A percentile compares a stretch with the other conserved stretches of the same genome.
These are phyloP conservation scores for Bovichtus diacanthus DNA, from an alignment of 2,797 vertebrate species.

Conservation along the genomic window DNA sequence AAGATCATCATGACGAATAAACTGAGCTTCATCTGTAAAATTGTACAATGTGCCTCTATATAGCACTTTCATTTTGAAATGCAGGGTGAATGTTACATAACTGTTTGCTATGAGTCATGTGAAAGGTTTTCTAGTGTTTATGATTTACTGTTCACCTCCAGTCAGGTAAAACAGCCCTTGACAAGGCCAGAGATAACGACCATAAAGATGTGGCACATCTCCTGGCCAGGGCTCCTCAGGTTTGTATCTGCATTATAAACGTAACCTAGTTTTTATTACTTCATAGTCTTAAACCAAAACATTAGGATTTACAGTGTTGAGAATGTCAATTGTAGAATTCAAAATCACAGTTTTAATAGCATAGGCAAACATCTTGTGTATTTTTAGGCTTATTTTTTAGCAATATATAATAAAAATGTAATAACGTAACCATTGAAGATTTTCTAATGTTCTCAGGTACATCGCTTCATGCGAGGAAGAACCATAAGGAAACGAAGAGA, in stretches of 20 bases:
- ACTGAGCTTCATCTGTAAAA: too few relatives aligned
- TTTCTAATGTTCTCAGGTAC: constrained; percentile 78
- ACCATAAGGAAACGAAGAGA: constrained; percentile 90
- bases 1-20: neutral
- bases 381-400: neutral
- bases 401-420: neutral
- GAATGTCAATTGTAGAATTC: neutral
- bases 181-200: constrained; percentile 90
- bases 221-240: constrained; percentile 91
- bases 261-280: neutral
- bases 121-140: neutral
- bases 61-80: neutral
- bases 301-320: neutral
- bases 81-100: neutral
- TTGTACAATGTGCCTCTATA: neutral
- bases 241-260: constrained; percentile 45
- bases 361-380: neutral
- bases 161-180: constrained; percentile 91
- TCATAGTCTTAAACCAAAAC: neutral
- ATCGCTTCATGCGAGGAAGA: constrained; percentile 88
- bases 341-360: neutral
- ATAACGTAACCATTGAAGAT: neutral
- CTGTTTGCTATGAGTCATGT: neutral
- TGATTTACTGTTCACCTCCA: constrained; percentile 59
- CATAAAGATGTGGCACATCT: constrained; percentile 89